Evolutionary conservation across 2,797 vertebrate species (phyloP).

Genomic region (Spatula clypeata): DNA sequence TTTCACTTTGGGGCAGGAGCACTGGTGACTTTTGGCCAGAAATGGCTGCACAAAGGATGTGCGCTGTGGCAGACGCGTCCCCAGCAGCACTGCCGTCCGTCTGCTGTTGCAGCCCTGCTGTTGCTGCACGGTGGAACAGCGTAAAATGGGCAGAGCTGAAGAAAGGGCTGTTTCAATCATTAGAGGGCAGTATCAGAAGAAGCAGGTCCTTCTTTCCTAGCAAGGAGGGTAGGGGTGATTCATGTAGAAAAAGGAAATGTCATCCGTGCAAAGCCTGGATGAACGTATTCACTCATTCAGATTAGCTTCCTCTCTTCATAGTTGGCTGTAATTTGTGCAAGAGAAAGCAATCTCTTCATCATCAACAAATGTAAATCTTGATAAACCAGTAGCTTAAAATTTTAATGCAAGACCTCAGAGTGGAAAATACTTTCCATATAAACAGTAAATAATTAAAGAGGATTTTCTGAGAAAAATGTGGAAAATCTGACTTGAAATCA

Average conservation of each 20-base stretch:
- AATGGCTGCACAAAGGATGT: not conserved
- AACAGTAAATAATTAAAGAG: conserved; percentile 53
- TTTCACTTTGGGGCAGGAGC: not conserved
- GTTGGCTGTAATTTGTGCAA: not conserved
- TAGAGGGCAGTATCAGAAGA: not conserved
- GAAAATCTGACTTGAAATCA: conserved; percentile 29
- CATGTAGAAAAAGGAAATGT: not conserved
- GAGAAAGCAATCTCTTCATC: not conserved
- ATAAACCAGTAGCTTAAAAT: conserved; percentile 42
- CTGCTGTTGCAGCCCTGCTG: not conserved
- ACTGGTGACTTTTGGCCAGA: not conserved
- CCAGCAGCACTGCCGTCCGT: conserved; percentile 55
- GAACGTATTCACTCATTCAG: not conserved
- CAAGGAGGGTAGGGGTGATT: not conserved
- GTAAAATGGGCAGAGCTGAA: not conserved
- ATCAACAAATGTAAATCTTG: not conserved
- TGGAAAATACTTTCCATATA: conserved; percentile 27
- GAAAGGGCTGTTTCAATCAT: not conserved
- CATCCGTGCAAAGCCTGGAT: not conserved
- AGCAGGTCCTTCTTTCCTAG: not conserved
- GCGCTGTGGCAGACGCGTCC: not conserved
- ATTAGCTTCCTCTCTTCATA: not conserved
- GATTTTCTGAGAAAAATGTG: conserved; percentile 18
- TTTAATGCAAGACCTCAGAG: conserved; percentile 20
- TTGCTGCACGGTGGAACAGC: not conserved